Evolutionary conservation across 2,888 invertebrate species (phyloP).

Genomic region (Drosophila testacea): DNA sequence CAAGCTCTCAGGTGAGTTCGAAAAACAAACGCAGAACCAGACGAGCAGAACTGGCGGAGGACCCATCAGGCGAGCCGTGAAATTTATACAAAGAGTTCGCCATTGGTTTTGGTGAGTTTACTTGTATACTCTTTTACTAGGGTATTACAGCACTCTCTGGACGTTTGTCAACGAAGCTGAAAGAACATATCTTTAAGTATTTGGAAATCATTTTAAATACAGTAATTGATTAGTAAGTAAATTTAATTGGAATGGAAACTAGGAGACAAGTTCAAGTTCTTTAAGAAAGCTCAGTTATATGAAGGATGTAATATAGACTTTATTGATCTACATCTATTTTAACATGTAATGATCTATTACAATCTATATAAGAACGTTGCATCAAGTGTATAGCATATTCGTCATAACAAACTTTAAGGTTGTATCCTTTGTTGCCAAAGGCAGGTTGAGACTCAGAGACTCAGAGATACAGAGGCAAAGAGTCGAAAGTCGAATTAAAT

Average conservation of each 20-base stretch:
- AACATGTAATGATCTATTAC: neutral
- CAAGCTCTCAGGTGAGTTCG: slow-evolving; percentile 58
- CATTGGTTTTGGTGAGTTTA: slow-evolving; percentile 44
- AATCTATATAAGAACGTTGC: neutral
- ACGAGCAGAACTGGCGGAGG: slow-evolving; percentile 16
- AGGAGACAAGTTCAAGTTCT: no score
- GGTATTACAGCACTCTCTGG: no score
- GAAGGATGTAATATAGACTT: no score
- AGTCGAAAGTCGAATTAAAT: slow-evolving; percentile 76
- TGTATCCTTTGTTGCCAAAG: slow-evolving; percentile 20
- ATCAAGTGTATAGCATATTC: slow-evolving; percentile 16
- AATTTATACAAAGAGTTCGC: slow-evolving; percentile 70
- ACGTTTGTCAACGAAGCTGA: neutral
- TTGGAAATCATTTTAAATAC: neutral
- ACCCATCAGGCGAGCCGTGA: slow-evolving; percentile 58
- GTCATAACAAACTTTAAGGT: neutral
- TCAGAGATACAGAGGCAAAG: slow-evolving; percentile 22
- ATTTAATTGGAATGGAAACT: neutral
- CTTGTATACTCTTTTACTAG: slow-evolving; percentile 20
- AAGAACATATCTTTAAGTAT: neutral
- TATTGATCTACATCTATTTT: no score
- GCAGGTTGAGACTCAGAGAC: slow-evolving; percentile 29
- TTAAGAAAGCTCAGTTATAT: no score
- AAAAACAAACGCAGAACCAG: slow-evolving; percentile 34
- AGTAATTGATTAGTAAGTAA: neutral